phyloP scores from a whole-genome alignment of 1,140 invertebrate genomes.

The Paraescarpia echinospica region DNA sequence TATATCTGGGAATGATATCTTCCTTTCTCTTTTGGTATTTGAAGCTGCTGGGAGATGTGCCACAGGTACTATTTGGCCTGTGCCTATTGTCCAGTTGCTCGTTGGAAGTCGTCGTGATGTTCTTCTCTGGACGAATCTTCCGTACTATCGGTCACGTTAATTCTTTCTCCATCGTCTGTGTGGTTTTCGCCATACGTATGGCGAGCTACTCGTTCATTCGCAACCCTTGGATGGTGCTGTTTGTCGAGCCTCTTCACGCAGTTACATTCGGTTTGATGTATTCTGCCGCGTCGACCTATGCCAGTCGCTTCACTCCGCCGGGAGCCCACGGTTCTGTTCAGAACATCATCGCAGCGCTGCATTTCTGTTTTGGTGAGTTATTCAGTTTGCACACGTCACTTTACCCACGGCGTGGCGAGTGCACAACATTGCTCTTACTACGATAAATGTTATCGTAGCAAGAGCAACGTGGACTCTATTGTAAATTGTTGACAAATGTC shows the following conservation, averaged over 20 bases:
- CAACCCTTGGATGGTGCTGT: constrained; percentile 77
- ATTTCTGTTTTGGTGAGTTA: constrained; percentile 47
- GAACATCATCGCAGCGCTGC: constrained; percentile 77
- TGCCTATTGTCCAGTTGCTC: constrained; percentile 79
- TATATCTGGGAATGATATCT: constrained; percentile 85
- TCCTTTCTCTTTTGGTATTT: constrained; percentile 86
- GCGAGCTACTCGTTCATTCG: constrained; percentile 78
- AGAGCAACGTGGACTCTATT: background rate
- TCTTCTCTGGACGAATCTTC: constrained; percentile 75
- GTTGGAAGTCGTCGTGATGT: constrained; percentile 79
- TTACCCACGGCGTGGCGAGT: background rate
- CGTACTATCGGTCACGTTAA: constrained; percentile 80
- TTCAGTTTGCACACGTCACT: background rate
- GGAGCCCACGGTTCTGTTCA: constrained; percentile 84
- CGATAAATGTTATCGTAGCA: background rate
- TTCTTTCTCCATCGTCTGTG: constrained; percentile 78
- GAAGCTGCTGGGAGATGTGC: constrained; percentile 71
- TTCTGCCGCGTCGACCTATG: constrained; percentile 86
- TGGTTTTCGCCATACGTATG: constrained; percentile 75
- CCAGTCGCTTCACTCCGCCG: constrained; percentile 77
- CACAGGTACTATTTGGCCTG: constrained; percentile 78
- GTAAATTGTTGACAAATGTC: no score
- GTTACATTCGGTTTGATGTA: constrained; percentile 87
- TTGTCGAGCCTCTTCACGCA: constrained; percentile 84
- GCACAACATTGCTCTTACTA: no score